Base-by-base conservation (phyloP, 2,113 vertebrate species). In the Trichomycterus rosablanca region DNA sequence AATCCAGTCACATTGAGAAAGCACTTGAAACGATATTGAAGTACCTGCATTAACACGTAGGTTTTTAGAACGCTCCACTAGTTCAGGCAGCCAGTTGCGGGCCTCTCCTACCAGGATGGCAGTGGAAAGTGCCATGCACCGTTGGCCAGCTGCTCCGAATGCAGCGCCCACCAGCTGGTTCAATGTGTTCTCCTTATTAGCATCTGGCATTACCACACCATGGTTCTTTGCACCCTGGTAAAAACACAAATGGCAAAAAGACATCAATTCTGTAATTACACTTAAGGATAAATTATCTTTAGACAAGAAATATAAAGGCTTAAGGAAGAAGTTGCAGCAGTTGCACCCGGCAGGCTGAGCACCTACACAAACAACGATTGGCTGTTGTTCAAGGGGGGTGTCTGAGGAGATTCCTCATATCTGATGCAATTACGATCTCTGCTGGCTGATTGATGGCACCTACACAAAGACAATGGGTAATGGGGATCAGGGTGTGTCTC, bases 111-210 rank as follows among this genome's bases (percentile, higher is more conserved):
- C 92, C 32, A 97, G 75, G 78, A 97, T 73, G 63, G 94, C 93
- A 5, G 95, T 94, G 68, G 94, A 98, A 26, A 98, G 84, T n/a
- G 96, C 95, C 96, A 98, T 98, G 74, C 96, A 98, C 62, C 95
- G 92, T 60, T 98, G 96, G 24, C 96, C 96, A 5, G 94, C 96
- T 44, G 95, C 95, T 74, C 96, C 95, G 58, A 98, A 98, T 20
- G 95, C 95, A 24, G 96, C 95, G 12, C 94, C 96, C 63, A 97
- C 92, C 48, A 98, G 84, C 80, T 97, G 95, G 82, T 97, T 98
- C 73, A 98, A 80, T 1, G 94, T 97, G 81, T 94, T 98, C 84
- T 97, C 94, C 73, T 96, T 98, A 80, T 94, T 98, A 76, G 95
- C 94, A 81, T 99, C 96, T 2, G 93, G 93, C 95, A 97, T 97